Evolutionary conservation across 1,140 invertebrate species (phyloP).

Genomic region (Lerema accius): DNA sequence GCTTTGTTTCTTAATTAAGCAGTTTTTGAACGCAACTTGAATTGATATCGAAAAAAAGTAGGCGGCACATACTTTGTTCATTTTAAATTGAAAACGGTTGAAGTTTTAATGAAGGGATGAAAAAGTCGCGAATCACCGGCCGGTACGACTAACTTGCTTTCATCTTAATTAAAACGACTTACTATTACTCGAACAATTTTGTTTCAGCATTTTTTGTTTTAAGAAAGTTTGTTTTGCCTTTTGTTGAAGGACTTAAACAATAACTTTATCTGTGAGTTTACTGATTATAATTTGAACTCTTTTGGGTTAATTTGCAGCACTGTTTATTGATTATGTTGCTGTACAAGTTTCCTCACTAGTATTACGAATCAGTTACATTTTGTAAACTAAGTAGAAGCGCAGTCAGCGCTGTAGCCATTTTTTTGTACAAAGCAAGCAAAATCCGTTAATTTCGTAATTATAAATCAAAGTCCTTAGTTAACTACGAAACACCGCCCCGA

Average conservation of each 20-base stretch:
- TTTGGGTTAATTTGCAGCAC: no score
- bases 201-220: conserved; percentile 21
- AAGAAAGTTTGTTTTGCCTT: not conserved
- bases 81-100: conserved; percentile 46
- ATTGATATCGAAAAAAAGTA: conserved; percentile 11
- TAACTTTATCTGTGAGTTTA: no score
- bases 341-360: no score
- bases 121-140: conserved; percentile 35
- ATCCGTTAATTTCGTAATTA: conserved; percentile 9
- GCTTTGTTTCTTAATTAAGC: conserved; percentile 29
- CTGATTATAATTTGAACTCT: no score
- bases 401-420: no score
- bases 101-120: conserved; percentile 47
- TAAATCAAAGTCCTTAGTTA: not conserved
- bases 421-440: no score
- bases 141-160: conserved; percentile 28
- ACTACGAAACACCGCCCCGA: conserved; percentile 11
- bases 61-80: conserved; percentile 34
- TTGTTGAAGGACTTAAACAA: no score
- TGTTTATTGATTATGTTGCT: no score
- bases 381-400: no score
- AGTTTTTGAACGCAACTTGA: conserved; percentile 21
- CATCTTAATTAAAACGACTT: conserved; percentile 41
- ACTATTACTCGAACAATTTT: conserved; percentile 38
- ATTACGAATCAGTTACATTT: no score